Evolutionary conservation across 2,113 vertebrate species (phyloP), one percentile per base, ranked within the genome.

Genomic region (Xenopus laevis): DNA sequence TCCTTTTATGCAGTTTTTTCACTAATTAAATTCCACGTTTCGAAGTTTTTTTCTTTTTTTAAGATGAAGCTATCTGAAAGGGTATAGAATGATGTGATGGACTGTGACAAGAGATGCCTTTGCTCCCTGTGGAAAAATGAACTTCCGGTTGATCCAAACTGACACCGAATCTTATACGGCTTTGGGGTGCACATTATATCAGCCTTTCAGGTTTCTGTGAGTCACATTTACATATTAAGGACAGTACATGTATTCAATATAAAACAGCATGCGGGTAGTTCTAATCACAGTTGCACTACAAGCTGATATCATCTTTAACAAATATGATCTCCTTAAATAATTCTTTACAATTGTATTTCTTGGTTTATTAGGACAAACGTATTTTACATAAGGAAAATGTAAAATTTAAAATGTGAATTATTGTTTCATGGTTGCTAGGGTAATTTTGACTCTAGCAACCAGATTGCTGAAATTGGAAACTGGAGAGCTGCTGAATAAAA

Each of bases 121-220:
- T 68, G 20, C 61, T 30, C 73, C 73, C 73, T 63, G 65, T 76
- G 73, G 73, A 66, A 63, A 69, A 76, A 76, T 62, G 59, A 58
- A 76, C 73, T 76, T 76, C 73, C 73, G 66, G 65, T 61, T 76
- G 73, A 76, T 76, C 62, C 73, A 76, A 76, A 58, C 58, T 76
- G 73, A 76, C 73, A 76, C 67, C 61, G 60, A 68, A 74, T 76
- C 65, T 76, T 76, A 69, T 45, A 76, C 65, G 66, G 73, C 65
- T 76, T 76, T 55, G 73, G 58, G 45, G 68, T 66, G 73, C 73
- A 69, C 66, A 76, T 62, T 65, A 76, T 57, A 76, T 68, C 58
- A 76, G 73, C 65, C 61, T 60, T 76, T 69, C 61, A 68, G 68
- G 73, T 69, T 69, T 68, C 20, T 30, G 63, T 68, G 66, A 68